Conservation (phyloP, 2,797 vertebrate species). For the Apogon talboti region DNA sequence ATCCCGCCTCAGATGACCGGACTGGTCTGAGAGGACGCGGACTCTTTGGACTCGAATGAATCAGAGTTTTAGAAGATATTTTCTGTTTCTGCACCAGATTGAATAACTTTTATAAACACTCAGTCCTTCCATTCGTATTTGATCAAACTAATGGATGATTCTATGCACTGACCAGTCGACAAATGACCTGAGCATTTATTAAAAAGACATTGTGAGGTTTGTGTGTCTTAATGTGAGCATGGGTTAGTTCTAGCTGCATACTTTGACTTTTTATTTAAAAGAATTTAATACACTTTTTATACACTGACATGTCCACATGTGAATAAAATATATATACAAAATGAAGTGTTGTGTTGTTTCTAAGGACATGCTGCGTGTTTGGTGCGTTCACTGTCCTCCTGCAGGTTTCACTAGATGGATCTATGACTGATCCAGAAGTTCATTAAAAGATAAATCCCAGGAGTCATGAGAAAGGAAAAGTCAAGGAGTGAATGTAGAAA, state of each 20-base stretch:
- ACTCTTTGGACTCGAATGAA: constrained; percentile 39
- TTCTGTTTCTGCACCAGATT: constrained; percentile 1
- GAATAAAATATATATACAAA: constrained; percentile 66
- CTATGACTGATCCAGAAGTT: too few species aligned
- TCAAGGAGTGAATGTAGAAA: too few species aligned
- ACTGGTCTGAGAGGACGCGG: constrained; percentile 78
- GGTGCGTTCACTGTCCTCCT: background rate
- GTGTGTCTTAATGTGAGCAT: constrained; percentile 24
- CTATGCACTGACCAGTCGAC: background rate
- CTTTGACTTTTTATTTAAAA: constrained; percentile 51
- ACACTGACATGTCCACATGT: constrained; percentile 53
- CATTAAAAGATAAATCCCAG: too few species aligned
- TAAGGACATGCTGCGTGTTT: background rate
- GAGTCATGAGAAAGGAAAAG: too few species aligned
- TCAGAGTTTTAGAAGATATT: background rate
- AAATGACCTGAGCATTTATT: constrained; percentile 1
- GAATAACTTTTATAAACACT: constrained; percentile 5
- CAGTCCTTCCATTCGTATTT: constrained; percentile 2
- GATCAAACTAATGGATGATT: background rate
- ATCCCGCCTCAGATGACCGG: constrained; percentile 89
- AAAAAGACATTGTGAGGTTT: constrained; percentile 25
- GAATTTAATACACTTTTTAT: constrained; percentile 67
- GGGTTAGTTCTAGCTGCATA: constrained; percentile 18
- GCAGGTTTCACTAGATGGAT: too few species aligned
- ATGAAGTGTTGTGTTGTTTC: background rate